Evolutionary conservation across 2,113 vertebrate genomes (phyloP).

Genomic region (Corvus hawaiiensis): DNA sequence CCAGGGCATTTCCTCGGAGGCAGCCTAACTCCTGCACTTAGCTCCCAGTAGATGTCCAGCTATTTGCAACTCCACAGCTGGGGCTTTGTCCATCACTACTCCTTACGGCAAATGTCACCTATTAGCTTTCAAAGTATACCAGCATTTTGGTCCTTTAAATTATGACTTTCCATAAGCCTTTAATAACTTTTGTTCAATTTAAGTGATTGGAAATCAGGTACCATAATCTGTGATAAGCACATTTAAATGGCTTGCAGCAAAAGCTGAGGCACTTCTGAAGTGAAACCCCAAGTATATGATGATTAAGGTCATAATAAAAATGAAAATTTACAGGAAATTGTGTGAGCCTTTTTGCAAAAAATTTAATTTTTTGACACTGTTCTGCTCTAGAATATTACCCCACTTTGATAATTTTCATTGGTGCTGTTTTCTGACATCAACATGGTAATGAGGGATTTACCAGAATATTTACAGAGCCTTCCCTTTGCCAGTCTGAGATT

Average conservation of each 20-base stretch:
- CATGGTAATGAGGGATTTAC: fast-evolving
- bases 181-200: neutral
- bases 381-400: neutral
- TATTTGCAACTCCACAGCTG: neutral
- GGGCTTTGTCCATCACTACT: neutral
- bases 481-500: neutral
- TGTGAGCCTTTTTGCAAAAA: neutral
- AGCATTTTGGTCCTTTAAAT: neutral
- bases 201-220: neutral
- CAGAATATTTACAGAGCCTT: no score
- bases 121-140: neutral
- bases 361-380: neutral
- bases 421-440: neutral
- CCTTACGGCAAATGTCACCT: neutral
- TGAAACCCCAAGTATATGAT: neutral
- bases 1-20: neutral
- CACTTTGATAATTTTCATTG: neutral
- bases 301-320: neutral
- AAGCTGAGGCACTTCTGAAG: neutral
- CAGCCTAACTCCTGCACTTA: neutral
- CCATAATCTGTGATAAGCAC: neutral
- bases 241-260: neutral
- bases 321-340: neutral
- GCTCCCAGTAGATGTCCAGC: neutral
- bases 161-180: neutral